Evolutionary conservation across 2,113 vertebrate species (phyloP), one percentile per base, ranked within the genome.

Genomic region (Hassar affinis): DNA sequence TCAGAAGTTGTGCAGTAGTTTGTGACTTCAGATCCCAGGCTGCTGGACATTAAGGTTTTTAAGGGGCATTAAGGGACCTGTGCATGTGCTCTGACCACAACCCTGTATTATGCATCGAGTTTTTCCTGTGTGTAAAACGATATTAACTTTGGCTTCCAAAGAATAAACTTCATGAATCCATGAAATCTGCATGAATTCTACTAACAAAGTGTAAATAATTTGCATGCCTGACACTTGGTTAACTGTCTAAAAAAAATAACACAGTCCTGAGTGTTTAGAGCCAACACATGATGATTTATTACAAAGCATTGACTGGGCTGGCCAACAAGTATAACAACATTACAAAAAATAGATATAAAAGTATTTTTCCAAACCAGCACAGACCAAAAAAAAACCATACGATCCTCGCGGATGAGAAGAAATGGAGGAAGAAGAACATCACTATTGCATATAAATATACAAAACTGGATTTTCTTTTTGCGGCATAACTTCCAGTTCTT

Each of bases 281-380:
- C 81, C 57, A 84, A 84, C 74, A 79, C 68, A 62, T 49, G 64
- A 72, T 59, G 52, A 54, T 87, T 87, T 87, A 87, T 85, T 87
- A 85, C 77, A 87, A 87, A 87, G 80, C 86, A 85, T 74, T 54
- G 51, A 59, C 66, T 79, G 77, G 76, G 76, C 64, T 84, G 81
- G 85, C 84, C 76, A 81, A 87, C 84, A 81, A 74, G 82, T 81
- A 66, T 79, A 84, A 87, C 83, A 84, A 84, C 84, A 84, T 85
- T 85, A 85, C 79, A 87, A 87, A 87, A 87, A 84, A 85, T 83
- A 80, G 78, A 84, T 87, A 85, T 84, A 85, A 87, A 87, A 78
- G 12, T 77, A 47, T 85, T 64, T 71, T 83, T 78, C 76, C 76
- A 87, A 85, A 83, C 75, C 78, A 79, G 77, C 79, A 86, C 56